Conservation (phyloP, 2,888 invertebrate species). For the Diloba caeruleocephala region DNA sequence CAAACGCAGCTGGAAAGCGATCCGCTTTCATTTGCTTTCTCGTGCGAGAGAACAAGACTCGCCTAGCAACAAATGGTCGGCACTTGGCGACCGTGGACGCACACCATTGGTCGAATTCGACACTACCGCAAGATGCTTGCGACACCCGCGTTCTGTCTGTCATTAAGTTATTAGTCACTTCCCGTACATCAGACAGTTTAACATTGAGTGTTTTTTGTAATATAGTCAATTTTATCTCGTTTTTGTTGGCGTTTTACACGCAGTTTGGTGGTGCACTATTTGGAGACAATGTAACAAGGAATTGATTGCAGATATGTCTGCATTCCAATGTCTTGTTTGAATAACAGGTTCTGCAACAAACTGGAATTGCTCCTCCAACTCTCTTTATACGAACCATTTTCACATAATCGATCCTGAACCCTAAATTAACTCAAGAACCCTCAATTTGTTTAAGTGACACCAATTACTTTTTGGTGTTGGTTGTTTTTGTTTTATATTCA, state of each 20-base stretch:
- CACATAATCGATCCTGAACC: no score
- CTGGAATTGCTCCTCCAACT: no score
- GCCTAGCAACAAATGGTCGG: constrained; percentile 55
- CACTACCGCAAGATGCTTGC: constrained; percentile 37
- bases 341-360: no score
- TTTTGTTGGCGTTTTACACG: constrained; percentile 7
- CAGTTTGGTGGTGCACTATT: background rate
- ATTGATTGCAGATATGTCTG: no score
- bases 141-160: constrained; percentile 37
- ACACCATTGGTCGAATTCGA: constrained; percentile 54
- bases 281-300: background rate
- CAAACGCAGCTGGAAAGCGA: constrained; percentile 70
- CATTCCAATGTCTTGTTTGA: no score
- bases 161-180: constrained; percentile 54
- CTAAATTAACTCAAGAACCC: no score
- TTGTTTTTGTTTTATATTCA: no score
- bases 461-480: no score
- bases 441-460: no score
- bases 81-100: constrained; percentile 42
- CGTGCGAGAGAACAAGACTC: constrained; percentile 64
- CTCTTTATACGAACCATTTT: no score
- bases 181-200: constrained; percentile 28
- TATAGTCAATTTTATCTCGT: constrained; percentile 6
- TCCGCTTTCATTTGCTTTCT: constrained; percentile 82
- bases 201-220: constrained; percentile 8